These are phyloP conservation scores for Hydrotaea diabolus DNA, from an alignment of 2,888 invertebrate species.

Conservation along the genomic window DNA sequence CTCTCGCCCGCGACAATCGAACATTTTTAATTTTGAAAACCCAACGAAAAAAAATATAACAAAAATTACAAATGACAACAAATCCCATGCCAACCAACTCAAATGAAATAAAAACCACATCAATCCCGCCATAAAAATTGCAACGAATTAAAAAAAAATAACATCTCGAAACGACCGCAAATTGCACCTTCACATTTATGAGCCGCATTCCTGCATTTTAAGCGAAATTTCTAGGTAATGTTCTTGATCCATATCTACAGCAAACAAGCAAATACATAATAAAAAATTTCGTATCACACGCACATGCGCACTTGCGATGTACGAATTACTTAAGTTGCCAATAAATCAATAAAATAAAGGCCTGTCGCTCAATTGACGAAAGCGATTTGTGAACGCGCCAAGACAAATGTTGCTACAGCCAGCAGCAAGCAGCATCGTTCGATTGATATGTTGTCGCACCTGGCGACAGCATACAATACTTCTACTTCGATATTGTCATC, in stretches of 20 bases:
- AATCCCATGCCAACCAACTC: neutral
- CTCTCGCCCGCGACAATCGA: neutral
- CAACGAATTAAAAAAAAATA: neutral
- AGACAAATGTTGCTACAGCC: too few relatives aligned
- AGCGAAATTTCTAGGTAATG: slow-evolving; percentile 12
- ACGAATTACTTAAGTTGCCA: neutral
- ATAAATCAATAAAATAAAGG: neutral
- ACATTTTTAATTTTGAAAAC: neutral
- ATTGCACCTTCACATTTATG: neutral
- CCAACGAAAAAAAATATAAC: neutral
- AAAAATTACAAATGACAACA: neutral
- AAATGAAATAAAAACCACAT: neutral
- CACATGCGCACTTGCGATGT: neutral
- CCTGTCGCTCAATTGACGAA: neutral
- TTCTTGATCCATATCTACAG: neutral
- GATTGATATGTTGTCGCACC: neutral
- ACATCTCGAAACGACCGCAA: neutral
- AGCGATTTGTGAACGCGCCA: too few relatives aligned
- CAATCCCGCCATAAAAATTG: too few relatives aligned
- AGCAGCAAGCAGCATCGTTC: neutral
- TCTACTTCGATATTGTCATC: neutral
- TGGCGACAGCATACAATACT: neutral
- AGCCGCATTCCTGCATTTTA: slow-evolving; percentile 20
- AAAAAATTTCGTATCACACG: too few relatives aligned
- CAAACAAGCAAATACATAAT: too few relatives aligned